A percentile compares a stretch with the other conserved stretches of the same genome.
Evolutionary conservation across 1,140 invertebrate genomes (phyloP).

Genomic region (Mizuhopecten yessoensis): DNA sequence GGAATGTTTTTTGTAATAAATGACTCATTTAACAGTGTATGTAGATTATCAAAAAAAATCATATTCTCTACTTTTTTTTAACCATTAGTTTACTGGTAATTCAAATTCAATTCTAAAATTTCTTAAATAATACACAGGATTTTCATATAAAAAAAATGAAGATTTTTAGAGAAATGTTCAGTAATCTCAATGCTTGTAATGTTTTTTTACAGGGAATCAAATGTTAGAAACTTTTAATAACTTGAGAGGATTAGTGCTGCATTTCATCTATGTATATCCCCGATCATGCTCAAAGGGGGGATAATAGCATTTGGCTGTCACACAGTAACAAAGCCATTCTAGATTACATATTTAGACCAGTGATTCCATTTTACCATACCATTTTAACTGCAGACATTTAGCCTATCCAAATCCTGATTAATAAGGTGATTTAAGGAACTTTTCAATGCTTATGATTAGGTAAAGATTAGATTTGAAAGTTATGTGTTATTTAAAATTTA

Average conservation of each 20-base stretch:
- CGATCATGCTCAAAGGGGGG: not conserved
- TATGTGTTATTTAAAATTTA: not conserved
- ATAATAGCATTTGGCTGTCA: not conserved
- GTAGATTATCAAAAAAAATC: not conserved
- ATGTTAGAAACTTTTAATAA: too few species aligned
- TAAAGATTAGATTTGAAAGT: not conserved
- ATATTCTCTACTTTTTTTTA: too few species aligned
- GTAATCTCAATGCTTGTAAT: not conserved
- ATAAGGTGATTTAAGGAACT: not conserved
- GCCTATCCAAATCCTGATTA: conserved; percentile 26
- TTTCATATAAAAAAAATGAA: too few species aligned
- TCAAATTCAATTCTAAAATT: not conserved
- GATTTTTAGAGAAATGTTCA: not conserved
- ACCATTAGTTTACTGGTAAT: not conserved
- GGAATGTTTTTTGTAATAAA: not conserved
- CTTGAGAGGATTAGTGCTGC: not conserved
- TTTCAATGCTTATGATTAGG: not conserved
- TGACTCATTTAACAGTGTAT: not conserved
- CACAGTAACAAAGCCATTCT: not conserved
- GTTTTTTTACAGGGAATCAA: too few species aligned
- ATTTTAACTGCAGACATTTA: not conserved
- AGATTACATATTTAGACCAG: not conserved
- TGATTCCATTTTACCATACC: not conserved
- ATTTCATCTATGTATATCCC: conserved; percentile 9
- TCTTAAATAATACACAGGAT: not conserved